Evolutionary conservation across 1,140 invertebrate genomes (phyloP), one percentile per base, ranked within the genome.

Genomic region (Anastrepha ludens): DNA sequence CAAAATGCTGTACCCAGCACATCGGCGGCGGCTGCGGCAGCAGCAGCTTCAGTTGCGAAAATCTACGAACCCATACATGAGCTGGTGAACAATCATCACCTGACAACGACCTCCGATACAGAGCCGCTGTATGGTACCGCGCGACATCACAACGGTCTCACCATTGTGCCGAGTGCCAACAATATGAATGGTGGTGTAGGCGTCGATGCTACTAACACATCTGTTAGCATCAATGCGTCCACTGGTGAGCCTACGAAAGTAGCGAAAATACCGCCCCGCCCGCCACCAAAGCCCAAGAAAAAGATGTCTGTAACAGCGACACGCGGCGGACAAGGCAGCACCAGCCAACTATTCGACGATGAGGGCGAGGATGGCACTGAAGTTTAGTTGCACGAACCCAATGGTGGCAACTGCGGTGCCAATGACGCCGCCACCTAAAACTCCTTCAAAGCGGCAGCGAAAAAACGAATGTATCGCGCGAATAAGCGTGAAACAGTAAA

Each of bases 281-380:
- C 96, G 50, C 96, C 96, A 11, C 97, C 97, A 2, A 97, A 97
- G 89, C 97, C 97, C 0, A 97, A 97, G 91, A 96, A 96, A 94
- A 97, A 96, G 90, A 93, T 94, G 86, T 90, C 93, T 13, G 94
- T 94, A 65, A 94, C 92, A 93, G 93, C 81, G 90, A 93, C 88
- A 90, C 94, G 70, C 93, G 94, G 86, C 89, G 93, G 94, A 2
- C 94, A 94, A 89, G 95, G 95, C 47, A 93, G 91, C 88, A 92
- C 91, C 89, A 94, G 94, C 88, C 96, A 96, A 50, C 92, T 97
- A 65, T 97, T 97, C 90, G 96, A 97, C 90, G 97, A 98, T 91
- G 97, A 98, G 93, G 96, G 96, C 13, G 97, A 97, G 90, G 97
- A 98, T 90, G 97, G 97, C 64, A 98, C 97, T 89, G 97, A 97